Evolutionary conservation across 2,797 vertebrate genomes (phyloP), one percentile per base, ranked within the genome.

Genomic region (Macroramphosus scolopax): DNA sequence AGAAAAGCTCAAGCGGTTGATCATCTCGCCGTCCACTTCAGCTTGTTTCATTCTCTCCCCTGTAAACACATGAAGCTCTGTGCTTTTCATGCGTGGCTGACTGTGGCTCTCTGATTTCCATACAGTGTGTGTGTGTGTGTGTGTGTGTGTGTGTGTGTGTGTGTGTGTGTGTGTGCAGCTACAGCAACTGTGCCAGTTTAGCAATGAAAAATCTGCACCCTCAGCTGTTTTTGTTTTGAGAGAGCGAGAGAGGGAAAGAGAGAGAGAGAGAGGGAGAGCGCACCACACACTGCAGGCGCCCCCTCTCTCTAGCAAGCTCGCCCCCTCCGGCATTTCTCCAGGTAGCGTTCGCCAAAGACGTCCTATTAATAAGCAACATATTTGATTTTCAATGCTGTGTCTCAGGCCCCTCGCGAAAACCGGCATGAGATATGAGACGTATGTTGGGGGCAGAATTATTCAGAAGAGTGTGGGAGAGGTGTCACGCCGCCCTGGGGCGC

Each of bases 321-420:
- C 66, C 71, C 43, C 87, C 70, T 39, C 39, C 43, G 65, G 90
- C 87, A 68, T 81, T 82, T 84, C 89, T 88, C 74, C 83, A 86
- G 88, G 88, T 89, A 86, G 63, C 51, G 68, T 80, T 87, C 78
- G 52, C 84, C 86, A 86, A 88, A 85, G 67, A 80, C 63, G 53
- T 50, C 76, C 86, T 87, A 88, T 90, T 89, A 89, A 89, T 88
- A 90, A 90, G 85, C 85, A 90, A 89, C 88, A 89, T 90, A 90
- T 91, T 90, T 91, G 86, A 85, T 87, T 90, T 88, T 80, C 77
- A 51, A 76, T 74, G 66, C 45, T 64, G 77, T 61, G 73, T 86
- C 79, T 79, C 65, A 51, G 70, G 56, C 68, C 71, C 59, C 24
- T 34, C n/a, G n/a, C n/a, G n/a, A n/a, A 43, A 68, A 65, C 54